A percentile compares a stretch with the other conserved stretches of the same genome.
phyloP scores from a whole-genome alignment of 2,888 invertebrate genomes.

The Machimus rusticus region DNA sequence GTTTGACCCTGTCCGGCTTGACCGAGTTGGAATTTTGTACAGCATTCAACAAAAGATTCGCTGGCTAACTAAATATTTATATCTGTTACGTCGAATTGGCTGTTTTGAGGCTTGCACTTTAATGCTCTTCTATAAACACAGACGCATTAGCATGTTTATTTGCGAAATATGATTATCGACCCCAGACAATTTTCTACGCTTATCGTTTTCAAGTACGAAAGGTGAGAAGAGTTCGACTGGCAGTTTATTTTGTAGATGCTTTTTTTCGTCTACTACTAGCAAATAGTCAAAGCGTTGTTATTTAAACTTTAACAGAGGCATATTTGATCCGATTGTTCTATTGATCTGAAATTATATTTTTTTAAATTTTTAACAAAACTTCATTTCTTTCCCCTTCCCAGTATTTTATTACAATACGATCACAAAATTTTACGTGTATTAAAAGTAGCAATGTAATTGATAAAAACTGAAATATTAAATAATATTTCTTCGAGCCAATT shows the following conservation, averaged over 20 bases:
- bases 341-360: no score
- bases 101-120: background rate
- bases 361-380: no score
- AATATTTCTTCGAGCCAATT: no score
- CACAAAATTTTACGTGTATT: no score
- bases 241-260: background rate
- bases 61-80: background rate
- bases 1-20: background rate
- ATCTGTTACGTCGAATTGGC: no score
- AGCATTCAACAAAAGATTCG: background rate
- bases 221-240: background rate
- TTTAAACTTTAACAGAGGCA: background rate
- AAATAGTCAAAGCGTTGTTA: background rate
- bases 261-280: background rate
- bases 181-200: background rate
- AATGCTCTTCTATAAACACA: background rate
- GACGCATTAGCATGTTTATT: background rate
- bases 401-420: no score
- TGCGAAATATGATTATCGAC: background rate
- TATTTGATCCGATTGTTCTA: background rate
- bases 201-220: background rate
- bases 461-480: no score
- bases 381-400: no score
- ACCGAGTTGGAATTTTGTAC: background rate
- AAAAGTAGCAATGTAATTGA: no score